phyloP scores from a whole-genome alignment of 2,113 vertebrate species.

The Amazona guildingii region DNA sequence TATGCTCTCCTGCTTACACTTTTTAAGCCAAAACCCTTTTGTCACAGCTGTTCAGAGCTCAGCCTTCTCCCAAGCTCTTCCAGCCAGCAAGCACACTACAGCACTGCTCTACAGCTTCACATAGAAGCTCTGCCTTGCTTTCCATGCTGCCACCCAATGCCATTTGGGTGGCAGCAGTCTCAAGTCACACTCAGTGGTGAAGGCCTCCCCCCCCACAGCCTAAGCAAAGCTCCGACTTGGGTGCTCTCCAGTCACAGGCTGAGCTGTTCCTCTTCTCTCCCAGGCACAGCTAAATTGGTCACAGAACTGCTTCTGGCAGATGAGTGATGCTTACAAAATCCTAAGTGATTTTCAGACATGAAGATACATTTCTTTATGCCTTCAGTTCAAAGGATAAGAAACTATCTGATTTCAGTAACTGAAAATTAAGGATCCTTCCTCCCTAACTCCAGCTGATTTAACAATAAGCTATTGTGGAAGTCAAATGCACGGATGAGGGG shows the following conservation, averaged over 20 bases:
- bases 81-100: fast-evolving
- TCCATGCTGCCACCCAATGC: not conserved
- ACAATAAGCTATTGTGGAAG: not conserved
- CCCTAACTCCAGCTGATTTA: not conserved
- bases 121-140: not conserved
- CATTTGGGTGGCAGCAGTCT: not conserved
- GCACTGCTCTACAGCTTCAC: not conserved
- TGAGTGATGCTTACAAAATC: not conserved
- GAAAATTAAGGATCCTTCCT: not conserved
- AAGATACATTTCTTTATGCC: not conserved
- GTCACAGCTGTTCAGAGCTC: not conserved
- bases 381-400: not conserved
- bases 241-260: not conserved
- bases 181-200: not conserved
- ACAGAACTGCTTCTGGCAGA: constrained; percentile 30
- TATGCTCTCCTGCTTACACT: not conserved
- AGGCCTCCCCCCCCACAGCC: not conserved
- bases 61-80: not conserved
- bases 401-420: not conserved
- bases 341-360: not conserved
- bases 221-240: not conserved
- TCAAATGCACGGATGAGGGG: not conserved
- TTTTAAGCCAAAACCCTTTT: not conserved
- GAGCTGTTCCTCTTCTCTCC: not conserved
- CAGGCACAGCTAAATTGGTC: not conserved